These are phyloP conservation scores for Idris sp. DNA, from an alignment of 1,140 invertebrate genomes.

Conservation along the genomic window DNA sequence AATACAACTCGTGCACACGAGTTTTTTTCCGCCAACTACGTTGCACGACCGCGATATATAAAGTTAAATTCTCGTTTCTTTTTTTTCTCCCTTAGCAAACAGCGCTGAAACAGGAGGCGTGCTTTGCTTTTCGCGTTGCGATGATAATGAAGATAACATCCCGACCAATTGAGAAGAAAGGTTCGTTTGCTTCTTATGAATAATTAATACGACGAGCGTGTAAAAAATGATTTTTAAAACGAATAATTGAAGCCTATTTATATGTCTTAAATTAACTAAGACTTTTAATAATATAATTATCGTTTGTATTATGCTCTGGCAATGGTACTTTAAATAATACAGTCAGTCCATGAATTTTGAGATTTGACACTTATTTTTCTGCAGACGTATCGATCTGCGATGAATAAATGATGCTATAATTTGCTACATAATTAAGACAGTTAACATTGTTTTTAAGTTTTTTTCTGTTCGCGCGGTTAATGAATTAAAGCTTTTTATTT, in stretches of 20 bases:
- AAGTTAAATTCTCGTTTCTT: too few relatives aligned
- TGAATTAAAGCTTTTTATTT: too few relatives aligned
- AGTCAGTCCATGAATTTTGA: constrained; percentile 23
- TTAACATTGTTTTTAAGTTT: too few relatives aligned
- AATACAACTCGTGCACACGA: constrained; percentile 62
- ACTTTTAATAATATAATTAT: constrained; percentile 28
- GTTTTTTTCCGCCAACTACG: constrained; percentile 29
- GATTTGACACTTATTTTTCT: constrained; percentile 35
- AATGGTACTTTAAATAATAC: constrained; percentile 35
- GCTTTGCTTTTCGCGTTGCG: constrained; percentile 19
- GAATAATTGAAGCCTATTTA: constrained; percentile 29
- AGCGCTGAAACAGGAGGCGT: constrained; percentile 25
- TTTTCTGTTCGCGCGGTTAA: too few relatives aligned
- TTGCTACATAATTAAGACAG: constrained; percentile 23
- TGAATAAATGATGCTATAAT: constrained; percentile 35
- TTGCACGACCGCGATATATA: constrained; percentile 17
- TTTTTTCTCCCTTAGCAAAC: constrained; percentile 25
- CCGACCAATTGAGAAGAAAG: constrained; percentile 35
- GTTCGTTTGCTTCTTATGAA: constrained; percentile 24
- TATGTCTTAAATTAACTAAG: constrained; percentile 10
- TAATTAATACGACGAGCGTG: constrained; percentile 9
- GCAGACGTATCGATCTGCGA: constrained; percentile 36
- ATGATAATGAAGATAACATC: constrained; percentile 27
- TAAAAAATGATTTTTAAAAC: constrained; percentile 16
- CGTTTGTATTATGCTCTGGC: constrained; percentile 11